A percentile compares a stretch with the other conserved stretches of the same genome.
These are phyloP conservation scores for Sabatieria punctata DNA, from an alignment of 2,888 invertebrate species.

Conservation along the genomic window DNA sequence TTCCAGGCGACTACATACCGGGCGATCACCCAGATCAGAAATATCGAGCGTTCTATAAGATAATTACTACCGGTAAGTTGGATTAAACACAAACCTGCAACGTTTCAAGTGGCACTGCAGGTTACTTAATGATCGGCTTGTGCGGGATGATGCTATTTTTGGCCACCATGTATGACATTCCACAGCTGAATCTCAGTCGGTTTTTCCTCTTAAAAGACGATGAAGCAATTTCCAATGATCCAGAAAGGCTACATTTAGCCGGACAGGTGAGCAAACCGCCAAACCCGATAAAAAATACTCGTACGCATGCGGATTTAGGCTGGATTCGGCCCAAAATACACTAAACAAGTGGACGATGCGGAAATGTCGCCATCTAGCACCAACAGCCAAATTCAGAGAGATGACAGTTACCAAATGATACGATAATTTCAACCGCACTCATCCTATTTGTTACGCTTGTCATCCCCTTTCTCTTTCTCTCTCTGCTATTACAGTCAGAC, in stretches of 20 bases:
- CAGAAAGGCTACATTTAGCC: constrained; percentile 48
- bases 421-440: too few species aligned
- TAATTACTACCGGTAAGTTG: constrained; percentile 52
- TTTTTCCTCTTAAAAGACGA: constrained; percentile 49
- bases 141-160: constrained; percentile 65
- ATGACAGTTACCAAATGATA: too few species aligned
- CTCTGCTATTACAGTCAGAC: too few species aligned
- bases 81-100: background rate
- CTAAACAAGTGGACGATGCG: background rate
- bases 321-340: constrained; percentile 1
- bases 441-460: too few species aligned
- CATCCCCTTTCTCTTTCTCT: too few species aligned
- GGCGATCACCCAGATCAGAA: constrained; percentile 57
- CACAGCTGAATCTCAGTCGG: constrained; percentile 63
- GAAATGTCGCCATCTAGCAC: background rate
- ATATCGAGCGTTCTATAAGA: constrained; percentile 63
- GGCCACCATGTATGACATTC: constrained; percentile 70
- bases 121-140: constrained; percentile 59
- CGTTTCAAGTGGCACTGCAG: constrained; percentile 36
- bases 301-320: too few species aligned
- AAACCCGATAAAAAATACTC: too few species aligned
- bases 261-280: constrained; percentile 13
- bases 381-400: too few species aligned
- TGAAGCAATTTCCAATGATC: constrained; percentile 39
- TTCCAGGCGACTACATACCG: constrained; percentile 60